Evolutionary conservation across 1,140 invertebrate genomes (phyloP), one percentile per base, ranked within the genome.

Genomic region (Ridgeia piscesae): DNA sequence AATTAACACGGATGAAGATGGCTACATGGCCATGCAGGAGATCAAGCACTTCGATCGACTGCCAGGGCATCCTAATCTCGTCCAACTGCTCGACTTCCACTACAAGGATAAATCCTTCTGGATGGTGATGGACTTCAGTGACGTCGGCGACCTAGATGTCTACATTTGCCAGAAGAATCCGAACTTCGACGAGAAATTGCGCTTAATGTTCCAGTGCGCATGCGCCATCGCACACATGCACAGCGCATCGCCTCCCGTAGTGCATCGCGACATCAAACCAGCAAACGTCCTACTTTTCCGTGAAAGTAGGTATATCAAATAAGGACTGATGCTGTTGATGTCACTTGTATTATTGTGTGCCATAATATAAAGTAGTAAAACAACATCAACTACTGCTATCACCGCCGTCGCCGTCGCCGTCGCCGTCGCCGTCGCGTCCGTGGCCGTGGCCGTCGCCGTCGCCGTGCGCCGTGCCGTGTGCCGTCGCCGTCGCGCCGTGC

Each of bases 201-300:
- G 21, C 34, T 21, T 91, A 27, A 50, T 50, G 91, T 91, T 33
- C 91, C 6, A 42, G 34, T 91, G 91, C 48, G 91, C 91, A 58
- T 35, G 35, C 14, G 91, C 91, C 50, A n/a, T 91, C 33, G 33
- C 91, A 34, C 48, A 91, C 91, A 91, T 91, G 91, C 91, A 91
- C 89, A 77, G 48, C 9, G 42, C 35, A 35, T 34, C 34, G 33
- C 50, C 91, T 50, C 91, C 91, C 34, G 91, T 92, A 6, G 91
- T 92, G 21, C 92, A 92, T 33, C 89, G 92, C 21, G 92, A 92
- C 90, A 21, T 92, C 33, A 92, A 92, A 77, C 92, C 92, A 48
- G 92, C 92, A 33, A 92, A 92, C 89, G 91, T 92, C 42, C 90
- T 92, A 9, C 88, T 92, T 77, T 77, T 77, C 58, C 14, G 58